These are phyloP conservation scores for Labeo rohita DNA, from an alignment of 2,113 vertebrate species.

Conservation along the genomic window DNA sequence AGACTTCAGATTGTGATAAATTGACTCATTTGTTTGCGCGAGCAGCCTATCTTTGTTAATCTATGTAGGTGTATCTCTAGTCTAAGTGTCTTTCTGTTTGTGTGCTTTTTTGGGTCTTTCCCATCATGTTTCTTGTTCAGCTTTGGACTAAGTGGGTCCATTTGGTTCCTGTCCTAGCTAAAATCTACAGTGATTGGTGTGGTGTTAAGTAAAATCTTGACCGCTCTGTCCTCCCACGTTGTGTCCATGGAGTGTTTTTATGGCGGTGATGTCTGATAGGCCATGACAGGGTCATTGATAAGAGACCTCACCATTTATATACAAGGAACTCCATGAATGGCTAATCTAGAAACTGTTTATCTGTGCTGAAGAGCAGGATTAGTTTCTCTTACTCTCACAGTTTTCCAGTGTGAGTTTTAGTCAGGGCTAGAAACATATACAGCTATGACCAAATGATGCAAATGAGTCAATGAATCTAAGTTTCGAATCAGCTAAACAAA, in stretches of 20 bases:
- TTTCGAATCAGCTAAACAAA: no score
- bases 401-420: not conserved
- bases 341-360: conserved; percentile 18
- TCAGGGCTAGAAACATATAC: not conserved
- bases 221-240: conserved; percentile 13
- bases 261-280: conserved; percentile 1
- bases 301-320: conserved; percentile 13
- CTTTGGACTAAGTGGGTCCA: not conserved
- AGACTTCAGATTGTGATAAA: not conserved
- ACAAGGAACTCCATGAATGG: not conserved
- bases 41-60: not conserved
- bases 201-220: conserved; percentile 32
- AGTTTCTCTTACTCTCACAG: not conserved
- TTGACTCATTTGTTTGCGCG: not conserved
- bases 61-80: not conserved
- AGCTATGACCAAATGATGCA: not conserved
- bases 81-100: not conserved
- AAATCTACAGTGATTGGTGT: conserved; percentile 30
- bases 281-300: conserved; percentile 25
- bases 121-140: not conserved
- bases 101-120: not conserved
- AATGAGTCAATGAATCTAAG: not conserved
- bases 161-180: conserved; percentile 23
- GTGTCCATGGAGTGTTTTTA: conserved; percentile 5
- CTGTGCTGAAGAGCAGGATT: conserved; percentile 6